Base-by-base conservation (phyloP, 2,888 invertebrate species). In the Xiphydria camelus region DNA sequence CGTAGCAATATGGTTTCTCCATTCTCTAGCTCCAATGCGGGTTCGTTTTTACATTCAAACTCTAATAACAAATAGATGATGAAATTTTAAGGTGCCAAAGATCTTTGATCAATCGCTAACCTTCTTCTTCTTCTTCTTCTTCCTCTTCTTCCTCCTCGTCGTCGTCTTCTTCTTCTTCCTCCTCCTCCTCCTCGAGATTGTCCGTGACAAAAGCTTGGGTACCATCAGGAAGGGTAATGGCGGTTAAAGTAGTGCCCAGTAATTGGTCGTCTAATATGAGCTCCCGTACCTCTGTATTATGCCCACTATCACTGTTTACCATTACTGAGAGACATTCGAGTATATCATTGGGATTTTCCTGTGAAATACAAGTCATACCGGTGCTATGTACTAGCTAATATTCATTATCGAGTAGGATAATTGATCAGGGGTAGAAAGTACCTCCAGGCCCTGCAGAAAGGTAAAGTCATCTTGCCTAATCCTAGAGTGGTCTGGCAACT, bases 221-320 rank as follows among this genome's bases (percentile, higher is more conserved):
- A 22, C 75, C 75, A 52, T 76, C 73, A 1, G 74, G 66, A 22
- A 76, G 51, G 4, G 73, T 74, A 33, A 75, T 62, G 2, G 75
- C 65, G 6, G 75, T 74, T 15, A 75, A 47, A 4, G 66, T 67
- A 1, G 66, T 60, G 3, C 68, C 62, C 6, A 73, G 55, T 4
- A 70, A 41, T 20, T 69, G 62, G 32, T 71, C 67, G 3, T 70
- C 63, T 20, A 73, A 51, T 32, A 71, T 59, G 9, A 73, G 48
- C 36, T 67, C 60, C 35, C 66, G 65, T 1, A 64, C 57, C 39
- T 59, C 53, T 1, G 42, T 46, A 21, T 57, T 50, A 9, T 55
- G 59, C 1, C 49, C 33, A 35, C 61, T 61, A n/a, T 58, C 55
- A 22, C 68, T 61, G 20, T 66, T 63, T 6, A 71, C 63, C 48